Base-by-base conservation (phyloP, 2,797 vertebrate species). In the Meda fulgida region DNA sequence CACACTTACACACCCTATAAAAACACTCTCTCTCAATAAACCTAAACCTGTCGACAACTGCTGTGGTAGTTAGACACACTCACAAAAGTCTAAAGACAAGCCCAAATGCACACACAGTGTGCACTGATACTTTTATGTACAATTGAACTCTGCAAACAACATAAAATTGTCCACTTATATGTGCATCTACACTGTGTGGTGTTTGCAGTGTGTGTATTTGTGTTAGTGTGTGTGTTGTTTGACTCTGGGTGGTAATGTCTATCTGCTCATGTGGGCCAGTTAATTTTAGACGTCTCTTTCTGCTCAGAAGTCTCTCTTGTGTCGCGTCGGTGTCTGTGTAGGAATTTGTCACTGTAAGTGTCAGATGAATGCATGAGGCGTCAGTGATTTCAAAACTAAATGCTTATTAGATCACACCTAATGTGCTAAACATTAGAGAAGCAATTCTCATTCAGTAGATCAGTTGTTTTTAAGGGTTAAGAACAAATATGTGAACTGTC, bases 1-100 rank as follows among this genome's bases (percentile, higher is more conserved):
- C 66, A 82, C 75, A 75, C 83, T 78, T 55, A 48, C 83, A 78
- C 86, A 82, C 80, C 84, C 80, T n/a, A 78, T 81, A 87, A 81
- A 87, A 51, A 82, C 83, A 87, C 71, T 70, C 58, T 78, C 86
- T 53, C 75, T 76, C 77, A 84, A 72, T 77, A 66, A 81, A 85
- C 84, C 67, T 63, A 79, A 85, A 72, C 67, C 55, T 85, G 84
- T 85, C 34, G 48, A 81, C 81, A 81, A 67, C 78, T 53, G 19
- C 73, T 72, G 66, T 66, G 43, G n/a, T n/a, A 58, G 53, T 71
- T 80, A 82, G n/a, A 75, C 75, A 79, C n/a, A 48, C 65, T 63
- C 55, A 53, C 53, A 65, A 65, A 85, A 58, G 72, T 55, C 60
- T 53, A 65, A 77, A 66, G 46, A 53, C n/a, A 9, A 43, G 72